These are phyloP conservation scores for Xestia sexstrigata DNA, from an alignment of 2,888 invertebrate genomes.

Conservation along the genomic window DNA sequence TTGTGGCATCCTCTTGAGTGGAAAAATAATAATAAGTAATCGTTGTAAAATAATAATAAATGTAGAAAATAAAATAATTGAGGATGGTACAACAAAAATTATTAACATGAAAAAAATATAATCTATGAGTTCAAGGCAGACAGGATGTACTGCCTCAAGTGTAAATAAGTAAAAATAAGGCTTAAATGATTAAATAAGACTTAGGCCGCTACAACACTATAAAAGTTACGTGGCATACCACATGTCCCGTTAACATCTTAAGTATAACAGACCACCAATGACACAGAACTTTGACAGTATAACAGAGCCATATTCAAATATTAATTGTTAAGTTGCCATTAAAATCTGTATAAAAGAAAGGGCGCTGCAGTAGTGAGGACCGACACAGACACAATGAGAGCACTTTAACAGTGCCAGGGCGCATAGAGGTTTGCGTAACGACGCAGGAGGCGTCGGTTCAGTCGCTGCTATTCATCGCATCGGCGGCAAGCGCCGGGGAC, in stretches of 20 bases:
- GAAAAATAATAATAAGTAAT: slow-evolving; percentile 1
- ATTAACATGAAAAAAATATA: neutral
- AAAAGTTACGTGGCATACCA: slow-evolving; percentile 3
- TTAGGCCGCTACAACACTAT: neutral
- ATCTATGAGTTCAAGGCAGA: slow-evolving; percentile 1
- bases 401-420: slow-evolving; percentile 84
- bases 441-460: slow-evolving; percentile 86
- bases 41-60: neutral
- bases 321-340: neutral
- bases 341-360: slow-evolving; percentile 10
- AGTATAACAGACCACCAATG: neutral
- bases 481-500: slow-evolving; percentile 93
- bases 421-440: slow-evolving; percentile 87
- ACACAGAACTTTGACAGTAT: slow-evolving; percentile 5
- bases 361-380: slow-evolving; percentile 37
- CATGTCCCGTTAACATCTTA: neutral
- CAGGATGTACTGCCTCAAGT: neutral
- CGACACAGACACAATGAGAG: slow-evolving; percentile 55
- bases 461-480: slow-evolving; percentile 90
- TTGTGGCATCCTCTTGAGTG: slow-evolving; percentile 1
- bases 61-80: slow-evolving; percentile 2
- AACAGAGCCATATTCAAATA: slow-evolving; percentile 3
- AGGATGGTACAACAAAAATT: neutral
- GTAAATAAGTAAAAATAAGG: neutral
- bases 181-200: neutral